Conservation (phyloP, 2,797 vertebrate species). For the Lutra lutra region DNA sequence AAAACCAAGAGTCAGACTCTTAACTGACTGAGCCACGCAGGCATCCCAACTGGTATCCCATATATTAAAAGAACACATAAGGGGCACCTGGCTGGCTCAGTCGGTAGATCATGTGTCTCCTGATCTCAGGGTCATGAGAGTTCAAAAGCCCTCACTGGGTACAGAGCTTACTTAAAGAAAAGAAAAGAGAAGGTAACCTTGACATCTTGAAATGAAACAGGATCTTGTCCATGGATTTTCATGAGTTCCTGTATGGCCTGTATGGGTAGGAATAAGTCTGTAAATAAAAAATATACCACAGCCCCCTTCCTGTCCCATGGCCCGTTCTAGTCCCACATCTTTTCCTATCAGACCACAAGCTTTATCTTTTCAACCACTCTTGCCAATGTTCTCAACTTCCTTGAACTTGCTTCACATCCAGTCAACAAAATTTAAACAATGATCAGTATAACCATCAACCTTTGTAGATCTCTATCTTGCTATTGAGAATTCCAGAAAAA, state of each 20-base stretch:
- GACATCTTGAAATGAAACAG: slow-evolving; percentile 98
- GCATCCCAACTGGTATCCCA: not conserved
- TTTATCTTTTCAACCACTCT: not conserved
- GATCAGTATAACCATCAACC: not conserved
- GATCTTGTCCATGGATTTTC: slow-evolving; percentile 97
- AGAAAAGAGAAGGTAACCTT: slow-evolving; percentile 89
- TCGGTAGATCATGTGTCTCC: not conserved
- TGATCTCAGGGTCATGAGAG: not conserved
- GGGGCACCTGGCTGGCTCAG: not conserved
- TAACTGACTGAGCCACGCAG: not conserved
- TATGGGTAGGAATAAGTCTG: slow-evolving; percentile 67
- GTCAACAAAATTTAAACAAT: not conserved
- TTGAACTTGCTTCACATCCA: not conserved
- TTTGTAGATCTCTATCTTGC: not conserved
- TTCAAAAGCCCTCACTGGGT: not conserved
- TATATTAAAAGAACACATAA: not conserved
- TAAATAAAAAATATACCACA: slow-evolving; percentile 52
- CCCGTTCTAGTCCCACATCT: not conserved
- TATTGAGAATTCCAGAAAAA: slow-evolving; percentile 5
- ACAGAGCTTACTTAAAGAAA: not conserved
- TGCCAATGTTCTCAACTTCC: not conserved
- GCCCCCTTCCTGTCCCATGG: not conserved
- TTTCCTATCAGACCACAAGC: not conserved
- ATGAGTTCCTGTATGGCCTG: slow-evolving; percentile 99
- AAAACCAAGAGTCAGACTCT: not conserved